These are phyloP conservation scores for Halesus radiatus DNA, from an alignment of 1,140 invertebrate genomes.

Conservation along the genomic window DNA sequence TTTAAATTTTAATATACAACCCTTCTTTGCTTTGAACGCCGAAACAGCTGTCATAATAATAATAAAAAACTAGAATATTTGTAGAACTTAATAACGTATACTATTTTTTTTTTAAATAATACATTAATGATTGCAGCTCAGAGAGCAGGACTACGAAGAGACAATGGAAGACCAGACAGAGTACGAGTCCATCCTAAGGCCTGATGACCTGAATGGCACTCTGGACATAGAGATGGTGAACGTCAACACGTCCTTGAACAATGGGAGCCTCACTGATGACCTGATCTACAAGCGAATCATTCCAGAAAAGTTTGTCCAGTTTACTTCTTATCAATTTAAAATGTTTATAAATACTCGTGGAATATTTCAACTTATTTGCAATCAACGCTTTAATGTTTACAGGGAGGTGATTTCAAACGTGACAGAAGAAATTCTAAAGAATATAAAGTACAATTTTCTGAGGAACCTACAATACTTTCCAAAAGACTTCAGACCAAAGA, in stretches of 20 bases:
- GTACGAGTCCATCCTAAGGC: not conserved
- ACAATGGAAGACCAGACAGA: not conserved
- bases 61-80: too few relatives aligned
- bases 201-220: not conserved
- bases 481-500: constrained; percentile 17
- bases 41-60: too few relatives aligned
- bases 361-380: too few relatives aligned
- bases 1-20: too few relatives aligned
- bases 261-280: not conserved
- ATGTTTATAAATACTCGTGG: too few relatives aligned
- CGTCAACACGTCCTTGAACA: not conserved
- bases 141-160: not conserved
- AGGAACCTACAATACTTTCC: constrained; percentile 11
- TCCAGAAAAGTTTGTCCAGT: not conserved
- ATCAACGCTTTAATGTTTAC: not conserved
- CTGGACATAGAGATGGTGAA: constrained; percentile 8
- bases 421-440: not conserved
- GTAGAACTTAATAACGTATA: too few relatives aligned
- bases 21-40: too few relatives aligned
- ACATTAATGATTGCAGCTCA: not conserved
- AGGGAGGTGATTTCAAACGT: not conserved
- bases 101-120: too few relatives aligned
- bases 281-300: not conserved
- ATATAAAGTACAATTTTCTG: not conserved
- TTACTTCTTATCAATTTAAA: not conserved